A percentile compares a stretch with the other conserved stretches of the same genome.
These are phyloP conservation scores for Rhopilema esculentum DNA, from an alignment of 30 jellyfish, hydroid and myxozoan species.

Conservation along the genomic window DNA sequence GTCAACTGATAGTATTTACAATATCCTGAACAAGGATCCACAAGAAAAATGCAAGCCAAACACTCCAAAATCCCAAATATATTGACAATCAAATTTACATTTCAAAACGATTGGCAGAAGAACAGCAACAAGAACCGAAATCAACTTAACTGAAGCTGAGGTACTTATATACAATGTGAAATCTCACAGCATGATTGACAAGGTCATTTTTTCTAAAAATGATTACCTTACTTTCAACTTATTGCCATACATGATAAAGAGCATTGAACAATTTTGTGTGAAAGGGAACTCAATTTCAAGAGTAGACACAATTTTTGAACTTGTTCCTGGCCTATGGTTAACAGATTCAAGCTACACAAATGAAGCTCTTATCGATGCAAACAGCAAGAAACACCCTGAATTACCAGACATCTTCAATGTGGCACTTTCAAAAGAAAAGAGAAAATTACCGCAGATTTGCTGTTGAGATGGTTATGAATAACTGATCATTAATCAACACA, in stretches of 20 bases:
- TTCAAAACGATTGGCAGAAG: too few relatives aligned
- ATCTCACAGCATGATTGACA: too few relatives aligned
- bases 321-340: constrained; percentile 34
- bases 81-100: too few relatives aligned
- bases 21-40: not conserved
- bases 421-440: constrained; percentile 31
- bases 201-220: too few relatives aligned
- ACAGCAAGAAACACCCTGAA: constrained; percentile 41
- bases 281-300: constrained; percentile 15
- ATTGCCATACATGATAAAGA: constrained; percentile 4
- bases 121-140: too few relatives aligned
- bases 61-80: not conserved
- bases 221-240: not conserved
- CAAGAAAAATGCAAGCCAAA: not conserved
- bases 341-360: constrained; percentile 27
- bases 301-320: constrained; percentile 35
- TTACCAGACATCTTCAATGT: constrained; percentile 53
- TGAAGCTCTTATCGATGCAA: constrained; percentile 17
- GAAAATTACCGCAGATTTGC: constrained; percentile 43
- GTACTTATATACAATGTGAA: too few relatives aligned
- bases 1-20: not conserved
- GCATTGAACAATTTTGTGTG: constrained; percentile 7
- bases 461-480: constrained; percentile 38
- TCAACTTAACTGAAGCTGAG: too few relatives aligned
- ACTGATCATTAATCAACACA: too few relatives aligned